Evolutionary conservation across 2,113 vertebrate species (phyloP), one percentile per base, ranked within the genome.

Genomic region (Holacanthus passer): DNA sequence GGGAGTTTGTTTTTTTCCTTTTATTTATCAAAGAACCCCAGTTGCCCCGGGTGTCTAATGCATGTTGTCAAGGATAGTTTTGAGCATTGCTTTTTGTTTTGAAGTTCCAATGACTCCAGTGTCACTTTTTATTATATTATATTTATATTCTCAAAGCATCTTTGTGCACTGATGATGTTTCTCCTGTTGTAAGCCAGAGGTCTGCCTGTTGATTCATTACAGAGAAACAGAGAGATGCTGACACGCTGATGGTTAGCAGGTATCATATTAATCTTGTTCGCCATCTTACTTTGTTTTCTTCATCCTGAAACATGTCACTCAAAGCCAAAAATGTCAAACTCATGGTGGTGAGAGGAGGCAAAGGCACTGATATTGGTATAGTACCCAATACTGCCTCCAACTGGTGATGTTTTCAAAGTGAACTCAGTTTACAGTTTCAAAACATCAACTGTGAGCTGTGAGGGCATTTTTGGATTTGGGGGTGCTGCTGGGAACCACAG

Each of bases 1-100:
- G 53, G 48, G 71, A 60, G 56, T 63, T 71, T 74, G 29, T 41
- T 29, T 37, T 48, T 29, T 67, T 77, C 50, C 11, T 76, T 64
- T 37, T 45, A 53, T 81, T 83, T 77, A 69, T 86, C 59, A 66
- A 69, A 75, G 47, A 67, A 63, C 10, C 52, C 55, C 37, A 60
- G 60, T 20, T 45, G 62, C 43, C 52, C 55, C 71, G 37, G 45
- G 78, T 55, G 66, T 56, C 41, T 81, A 78, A 87, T 81, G 56
- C 24, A 48, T 19, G 32, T 76, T 79, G 50, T 85, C 62, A 66
- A 66, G 52, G 50, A 73, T 19, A 64, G 60, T 66, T 85, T 31
- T 32, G 14, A 63, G n/a, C 10, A 17, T 16, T 5, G 9, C 41
- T 56, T 75, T 75, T 20, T 83, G 17, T 55, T 73, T 71, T 53